phyloP scores from a whole-genome alignment of 2,888 invertebrate genomes.

The Amblyjoppa fuscipennis region DNA sequence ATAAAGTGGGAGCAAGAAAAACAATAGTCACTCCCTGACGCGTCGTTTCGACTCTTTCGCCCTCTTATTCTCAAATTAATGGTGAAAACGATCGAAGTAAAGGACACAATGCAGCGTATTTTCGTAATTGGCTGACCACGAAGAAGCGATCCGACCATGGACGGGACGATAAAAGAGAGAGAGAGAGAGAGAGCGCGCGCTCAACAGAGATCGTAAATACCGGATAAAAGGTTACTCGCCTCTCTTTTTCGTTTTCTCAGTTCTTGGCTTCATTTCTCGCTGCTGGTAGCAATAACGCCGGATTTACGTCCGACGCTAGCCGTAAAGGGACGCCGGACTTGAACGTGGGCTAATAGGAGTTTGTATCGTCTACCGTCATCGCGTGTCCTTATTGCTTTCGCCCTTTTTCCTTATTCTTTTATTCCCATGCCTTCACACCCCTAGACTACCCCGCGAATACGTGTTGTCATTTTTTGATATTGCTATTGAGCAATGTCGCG shows the following conservation, averaged over 20 bases:
- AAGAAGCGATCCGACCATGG: slow-evolving; percentile 38
- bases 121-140: slow-evolving; percentile 55
- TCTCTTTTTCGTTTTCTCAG: slow-evolving; percentile 2
- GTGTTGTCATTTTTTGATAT: background rate
- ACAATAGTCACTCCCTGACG: background rate
- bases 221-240: slow-evolving; percentile 51
- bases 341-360: slow-evolving; percentile 38
- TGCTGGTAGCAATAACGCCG: slow-evolving; percentile 16
- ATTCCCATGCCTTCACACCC: too few relatives aligned
- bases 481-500: background rate
- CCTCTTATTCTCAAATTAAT: background rate
- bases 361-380: slow-evolving; percentile 45
- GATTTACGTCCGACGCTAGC: slow-evolving; percentile 38
- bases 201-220: slow-evolving; percentile 55
- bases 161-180: slow-evolving; percentile 38
- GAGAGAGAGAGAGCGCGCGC: slow-evolving; percentile 25
- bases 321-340: slow-evolving; percentile 33
- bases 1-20: background rate
- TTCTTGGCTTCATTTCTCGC: slow-evolving; percentile 25
- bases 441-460: too few relatives aligned
- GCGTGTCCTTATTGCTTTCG: slow-evolving; percentile 22
- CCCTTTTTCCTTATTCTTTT: background rate
- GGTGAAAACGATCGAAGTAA: slow-evolving; percentile 6
- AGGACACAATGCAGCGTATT: slow-evolving; percentile 27
- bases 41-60: background rate